Conservation (phyloP, 2,797 vertebrate genomes). For the Halcyon smyrnensis region DNA sequence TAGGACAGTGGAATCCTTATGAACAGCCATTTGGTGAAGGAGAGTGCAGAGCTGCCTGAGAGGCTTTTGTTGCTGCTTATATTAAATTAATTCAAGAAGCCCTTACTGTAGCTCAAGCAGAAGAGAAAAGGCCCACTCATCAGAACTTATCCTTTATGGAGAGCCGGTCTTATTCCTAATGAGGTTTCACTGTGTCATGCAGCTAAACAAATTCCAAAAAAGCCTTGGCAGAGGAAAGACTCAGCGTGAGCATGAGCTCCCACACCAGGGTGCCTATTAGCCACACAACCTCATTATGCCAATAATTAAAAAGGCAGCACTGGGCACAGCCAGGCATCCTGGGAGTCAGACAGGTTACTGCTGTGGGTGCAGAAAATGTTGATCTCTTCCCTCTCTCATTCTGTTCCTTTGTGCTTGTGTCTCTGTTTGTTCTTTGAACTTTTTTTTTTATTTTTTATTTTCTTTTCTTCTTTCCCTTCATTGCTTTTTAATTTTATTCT, state of each 20-base stretch:
- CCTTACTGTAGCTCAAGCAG: not conserved
- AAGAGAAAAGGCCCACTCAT: conserved; percentile 36
- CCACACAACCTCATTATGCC: not conserved
- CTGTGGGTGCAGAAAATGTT: not conserved
- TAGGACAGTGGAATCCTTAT: not conserved
- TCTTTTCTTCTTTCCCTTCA: not conserved
- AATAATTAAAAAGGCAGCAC: not conserved
- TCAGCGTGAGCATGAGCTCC: not conserved
- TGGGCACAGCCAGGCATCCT: not conserved
- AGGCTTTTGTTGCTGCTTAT: conserved; percentile 15
- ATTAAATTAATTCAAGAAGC: conserved; percentile 34
- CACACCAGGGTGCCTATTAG: not conserved
- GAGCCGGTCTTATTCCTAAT: not conserved
- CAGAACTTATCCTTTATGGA: conserved; percentile 48
- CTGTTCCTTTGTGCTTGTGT: not conserved
- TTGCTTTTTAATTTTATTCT: not conserved
- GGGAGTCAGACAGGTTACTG: not conserved
- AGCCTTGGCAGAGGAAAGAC: not conserved
- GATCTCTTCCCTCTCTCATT: not conserved
- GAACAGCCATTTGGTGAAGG: not conserved
- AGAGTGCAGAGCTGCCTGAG: not conserved
- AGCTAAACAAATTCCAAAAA: conserved; percentile 8
- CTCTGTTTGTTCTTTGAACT: not conserved
- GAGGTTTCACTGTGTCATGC: not conserved
- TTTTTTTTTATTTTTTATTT: too few species aligned